phyloP scores from a whole-genome alignment of 2,113 vertebrate species.

The Corythoichthys haematopterus region DNA sequence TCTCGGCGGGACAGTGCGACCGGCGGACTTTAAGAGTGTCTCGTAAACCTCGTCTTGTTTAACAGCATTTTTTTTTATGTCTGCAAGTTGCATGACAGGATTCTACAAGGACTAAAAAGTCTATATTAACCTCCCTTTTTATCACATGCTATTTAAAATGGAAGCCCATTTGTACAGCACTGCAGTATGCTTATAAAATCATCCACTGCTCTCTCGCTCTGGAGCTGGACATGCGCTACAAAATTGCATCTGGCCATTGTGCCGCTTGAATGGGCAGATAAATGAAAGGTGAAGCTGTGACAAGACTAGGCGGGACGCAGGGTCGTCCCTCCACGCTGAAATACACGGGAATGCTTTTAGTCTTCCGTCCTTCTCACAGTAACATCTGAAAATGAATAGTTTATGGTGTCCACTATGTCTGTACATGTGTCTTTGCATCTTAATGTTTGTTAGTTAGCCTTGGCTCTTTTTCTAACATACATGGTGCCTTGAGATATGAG shows the following conservation, averaged over 20 bases:
- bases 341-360: slow-evolving; percentile 57
- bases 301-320: background rate
- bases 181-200: slow-evolving; percentile 1
- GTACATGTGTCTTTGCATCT: background rate
- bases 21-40: background rate
- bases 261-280: slow-evolving; percentile 1
- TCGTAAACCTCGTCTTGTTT: background rate
- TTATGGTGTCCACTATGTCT: background rate
- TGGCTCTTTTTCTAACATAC: background rate
- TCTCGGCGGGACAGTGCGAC: background rate
- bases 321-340: background rate
- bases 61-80: slow-evolving; percentile 2
- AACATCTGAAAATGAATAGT: slow-evolving; percentile 34
- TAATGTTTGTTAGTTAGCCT: background rate
- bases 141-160: background rate
- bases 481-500: background rate
- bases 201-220: background rate
- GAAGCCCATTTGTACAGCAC: slow-evolving; percentile 3
- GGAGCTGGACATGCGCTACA: background rate
- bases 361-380: slow-evolving; percentile 18
- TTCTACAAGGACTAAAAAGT: background rate
- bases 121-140: slow-evolving; percentile 5
- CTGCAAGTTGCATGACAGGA: background rate
- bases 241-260: background rate
- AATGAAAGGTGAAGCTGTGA: slow-evolving; percentile 10